Base-by-base conservation (phyloP, 1,140 invertebrate genomes). In the Trigoniulus corallinus region DNA sequence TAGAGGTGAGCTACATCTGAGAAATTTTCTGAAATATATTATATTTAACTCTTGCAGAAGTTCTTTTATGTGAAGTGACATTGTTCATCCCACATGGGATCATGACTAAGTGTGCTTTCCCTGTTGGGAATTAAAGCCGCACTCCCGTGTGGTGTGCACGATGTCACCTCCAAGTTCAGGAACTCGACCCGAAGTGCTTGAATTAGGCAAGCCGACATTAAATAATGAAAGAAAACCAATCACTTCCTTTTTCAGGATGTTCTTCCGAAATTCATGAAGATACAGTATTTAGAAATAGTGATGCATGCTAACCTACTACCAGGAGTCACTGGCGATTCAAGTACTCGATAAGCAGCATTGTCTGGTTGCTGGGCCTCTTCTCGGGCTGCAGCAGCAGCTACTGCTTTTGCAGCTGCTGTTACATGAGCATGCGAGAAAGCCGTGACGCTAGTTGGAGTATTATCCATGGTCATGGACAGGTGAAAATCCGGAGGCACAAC, bases 301-400 rank as follows among this genome's bases (percentile, higher is more conserved):
- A 34, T 4, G 4, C 4, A 43, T 7, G 15, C 15, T 48, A 10
- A 48, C 47, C 47, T 48, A 7, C 25, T n/a, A 12, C 22, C 20
- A 47, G 45, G 45, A 15, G 45, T 47, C 3, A 47, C n/a, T 4
- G 47, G 47, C 2, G 47, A 48, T 34, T 48, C 47, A 2, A 27
- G n/a, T 24, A 34, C 34, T 24, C 25, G 25, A 23, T 29, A 48
- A 7, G 29, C 29, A 7, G 29, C 7, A 34, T 34, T 12, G 18
- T 47, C 48, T 25, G 49, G 47, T 24, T 56, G 52, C 40, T 41
- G 40, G 13, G 43, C 51, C 29, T 20, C 13, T 12, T 29, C 13
- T 13, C 34, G 24, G 2, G 39, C 50, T 26, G 39, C 42, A 2
- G 21, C 2, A 1, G 15, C 29, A 15, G 29, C 29, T 15, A 34